A percentile compares a stretch with the other conserved stretches of the same genome.
Evolutionary conservation across 2,113 vertebrate genomes (phyloP).

Genomic region (Solea solea): DNA sequence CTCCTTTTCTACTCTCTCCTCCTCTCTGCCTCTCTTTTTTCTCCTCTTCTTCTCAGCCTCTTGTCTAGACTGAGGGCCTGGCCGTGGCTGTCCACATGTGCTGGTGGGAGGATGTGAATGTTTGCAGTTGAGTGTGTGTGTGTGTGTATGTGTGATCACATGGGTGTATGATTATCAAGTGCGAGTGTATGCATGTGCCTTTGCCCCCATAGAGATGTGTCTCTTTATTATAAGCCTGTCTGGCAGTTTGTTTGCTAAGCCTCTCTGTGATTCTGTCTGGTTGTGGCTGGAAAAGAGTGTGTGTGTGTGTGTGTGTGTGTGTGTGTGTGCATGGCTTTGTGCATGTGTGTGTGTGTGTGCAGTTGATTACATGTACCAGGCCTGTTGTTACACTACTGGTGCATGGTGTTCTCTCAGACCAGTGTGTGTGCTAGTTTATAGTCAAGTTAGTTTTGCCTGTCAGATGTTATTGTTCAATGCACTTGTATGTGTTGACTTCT

Average conservation of each 20-base stretch:
- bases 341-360: slow-evolving; percentile 30
- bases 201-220: slow-evolving; percentile 32
- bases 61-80: slow-evolving; percentile 72
- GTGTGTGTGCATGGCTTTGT: slow-evolving; percentile 45
- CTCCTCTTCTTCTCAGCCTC: slow-evolving; percentile 48
- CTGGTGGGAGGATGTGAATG: slow-evolving; percentile 65
- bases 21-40: slow-evolving; percentile 31
- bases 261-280: slow-evolving; percentile 52
- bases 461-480: slow-evolving; percentile 10
- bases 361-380: slow-evolving; percentile 45
- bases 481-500: slow-evolving; percentile 12
- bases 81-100: slow-evolving; percentile 72
- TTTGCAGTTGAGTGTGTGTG: slow-evolving; percentile 37
- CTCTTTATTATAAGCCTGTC: slow-evolving; percentile 61
- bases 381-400: slow-evolving; percentile 30
- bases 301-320: background rate
- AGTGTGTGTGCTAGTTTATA: slow-evolving; percentile 24
- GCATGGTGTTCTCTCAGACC: slow-evolving; percentile 25
- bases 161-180: slow-evolving; percentile 61
- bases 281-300: slow-evolving; percentile 26
- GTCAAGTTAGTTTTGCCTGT: slow-evolving; percentile 27
- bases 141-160: slow-evolving; percentile 47
- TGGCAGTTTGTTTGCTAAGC: slow-evolving; percentile 65
- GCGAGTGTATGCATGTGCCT: slow-evolving; percentile 17
- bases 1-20: slow-evolving; percentile 39